Base-by-base conservation (phyloP, 2,113 vertebrate species). In the Ciconia maguari region DNA sequence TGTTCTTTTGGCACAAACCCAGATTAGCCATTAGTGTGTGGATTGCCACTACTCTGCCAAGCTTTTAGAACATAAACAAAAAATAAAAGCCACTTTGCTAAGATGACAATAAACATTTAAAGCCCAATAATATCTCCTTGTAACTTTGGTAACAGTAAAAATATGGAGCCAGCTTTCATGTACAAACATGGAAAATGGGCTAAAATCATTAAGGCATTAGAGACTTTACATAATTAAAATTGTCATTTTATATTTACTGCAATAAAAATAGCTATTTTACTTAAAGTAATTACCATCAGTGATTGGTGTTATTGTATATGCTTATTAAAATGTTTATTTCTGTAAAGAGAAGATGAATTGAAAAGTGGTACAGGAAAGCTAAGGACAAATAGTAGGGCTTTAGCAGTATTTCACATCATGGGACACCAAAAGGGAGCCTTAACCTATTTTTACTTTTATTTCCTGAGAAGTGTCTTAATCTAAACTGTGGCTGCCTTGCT, bases 41-140 rank as follows among this genome's bases (percentile, higher is more conserved):
- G 91, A 89, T 87, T 94, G 74, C 70, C 91, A 89, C 71, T 42
- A 18, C 65, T 91, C 87, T 95, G 95, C 95, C 95, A 96, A 92
- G 92, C 86, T 91, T 94, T 91, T 64, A 82, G 70, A 89, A 85
- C 46, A 82, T 91, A 89, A 96, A 95, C 96, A 96, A 84, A 95
- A 96, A 94, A 94, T 91, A 94, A 95, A 95, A 95, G 89, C 80
- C 94, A 82, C 77, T 97, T 95, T 89, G 87, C 93, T 76, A 79
- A 87, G 41, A 96, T 83, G 89, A 93, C 86, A 95, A 97, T 92
- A 94, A 97, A 93, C 94, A 87, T 94, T 97, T 91, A 94, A 97
- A 96, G 74, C 81, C 93, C 89, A 93, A 89, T 89, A 91, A 91
- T 52, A 93, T 79, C 65, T 84, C 89, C 13, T 49, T 69, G 83